Percentiles rank a stretch among this genome's conserved stretches.
Conservation (phyloP, 2,888 invertebrate genomes). For the Pseudoips prasinana region DNA sequence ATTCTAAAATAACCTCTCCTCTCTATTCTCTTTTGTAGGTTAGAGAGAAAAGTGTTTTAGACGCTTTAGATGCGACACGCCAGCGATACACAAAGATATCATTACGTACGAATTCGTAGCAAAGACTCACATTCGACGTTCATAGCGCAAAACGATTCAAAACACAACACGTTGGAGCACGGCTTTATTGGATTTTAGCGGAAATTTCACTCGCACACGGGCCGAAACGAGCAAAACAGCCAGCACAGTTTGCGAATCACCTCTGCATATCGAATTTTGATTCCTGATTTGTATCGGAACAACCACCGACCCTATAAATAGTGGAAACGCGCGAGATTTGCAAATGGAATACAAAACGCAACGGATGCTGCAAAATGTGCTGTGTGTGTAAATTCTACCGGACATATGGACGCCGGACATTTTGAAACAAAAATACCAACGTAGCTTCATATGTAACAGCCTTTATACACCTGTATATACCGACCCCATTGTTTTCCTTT, state of each 20-base stretch:
- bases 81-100: constrained; percentile 4
- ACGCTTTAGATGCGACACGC: too few relatives aligned
- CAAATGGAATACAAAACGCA: constrained; percentile 56
- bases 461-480: constrained; percentile 7
- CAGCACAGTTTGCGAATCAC: constrained; percentile 61
- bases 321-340: constrained; percentile 42
- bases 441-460: constrained; percentile 12
- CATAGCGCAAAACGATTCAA: constrained; percentile 26
- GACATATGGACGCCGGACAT: constrained; percentile 13
- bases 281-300: constrained; percentile 61
- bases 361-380: constrained; percentile 34
- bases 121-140: constrained; percentile 34
- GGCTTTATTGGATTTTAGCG: constrained; percentile 75
- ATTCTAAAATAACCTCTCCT: too few relatives aligned
- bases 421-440: constrained; percentile 17
- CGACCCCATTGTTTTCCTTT: constrained; percentile 8
- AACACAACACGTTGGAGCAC: constrained; percentile 40
- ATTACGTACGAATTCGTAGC: constrained; percentile 26
- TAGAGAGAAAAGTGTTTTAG: too few relatives aligned
- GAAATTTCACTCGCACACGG: constrained; percentile 61
- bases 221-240: constrained; percentile 51
- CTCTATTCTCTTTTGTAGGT: too few relatives aligned
- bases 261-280: constrained; percentile 69
- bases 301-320: constrained; percentile 36
- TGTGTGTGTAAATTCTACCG: constrained; percentile 13